Evolutionary conservation across 2,113 vertebrate species (phyloP).

Genomic region (Ranitomeya imitator): DNA sequence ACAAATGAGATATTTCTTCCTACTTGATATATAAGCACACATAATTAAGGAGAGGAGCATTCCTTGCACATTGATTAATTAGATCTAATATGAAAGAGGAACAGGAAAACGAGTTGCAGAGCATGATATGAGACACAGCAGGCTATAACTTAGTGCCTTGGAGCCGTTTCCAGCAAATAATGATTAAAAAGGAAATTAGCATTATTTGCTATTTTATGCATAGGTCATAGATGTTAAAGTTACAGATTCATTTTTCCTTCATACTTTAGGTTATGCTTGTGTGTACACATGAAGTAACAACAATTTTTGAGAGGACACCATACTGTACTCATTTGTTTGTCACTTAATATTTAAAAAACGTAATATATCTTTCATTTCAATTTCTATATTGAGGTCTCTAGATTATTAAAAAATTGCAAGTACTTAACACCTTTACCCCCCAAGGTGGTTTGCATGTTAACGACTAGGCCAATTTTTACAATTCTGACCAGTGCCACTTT

Average conservation of each 20-base stretch:
- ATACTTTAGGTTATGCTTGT: constrained; percentile 65
- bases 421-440: neutral
- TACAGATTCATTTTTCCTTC: constrained; percentile 73
- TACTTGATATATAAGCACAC: constrained; percentile 66
- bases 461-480: no score
- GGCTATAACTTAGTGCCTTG: constrained; percentile 74
- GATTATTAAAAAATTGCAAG: neutral
- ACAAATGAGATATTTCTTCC: constrained; percentile 66
- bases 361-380: neutral
- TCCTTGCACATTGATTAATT: constrained; percentile 73
- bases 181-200: constrained; percentile 73
- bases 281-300: constrained; percentile 39
- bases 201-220: constrained; percentile 71
- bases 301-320: neutral
- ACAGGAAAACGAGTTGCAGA: constrained; percentile 70
- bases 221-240: constrained; percentile 71
- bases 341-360: neutral
- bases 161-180: constrained; percentile 73
- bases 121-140: constrained; percentile 73
- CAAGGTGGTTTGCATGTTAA: no score
- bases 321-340: neutral
- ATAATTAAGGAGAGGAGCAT: constrained; percentile 70
- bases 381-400: neutral
- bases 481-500: no score
- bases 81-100: constrained; percentile 69